Evolutionary conservation across 2,797 vertebrate genomes (phyloP), one percentile per base, ranked within the genome.

Genomic region (Myotis planiceps): DNA sequence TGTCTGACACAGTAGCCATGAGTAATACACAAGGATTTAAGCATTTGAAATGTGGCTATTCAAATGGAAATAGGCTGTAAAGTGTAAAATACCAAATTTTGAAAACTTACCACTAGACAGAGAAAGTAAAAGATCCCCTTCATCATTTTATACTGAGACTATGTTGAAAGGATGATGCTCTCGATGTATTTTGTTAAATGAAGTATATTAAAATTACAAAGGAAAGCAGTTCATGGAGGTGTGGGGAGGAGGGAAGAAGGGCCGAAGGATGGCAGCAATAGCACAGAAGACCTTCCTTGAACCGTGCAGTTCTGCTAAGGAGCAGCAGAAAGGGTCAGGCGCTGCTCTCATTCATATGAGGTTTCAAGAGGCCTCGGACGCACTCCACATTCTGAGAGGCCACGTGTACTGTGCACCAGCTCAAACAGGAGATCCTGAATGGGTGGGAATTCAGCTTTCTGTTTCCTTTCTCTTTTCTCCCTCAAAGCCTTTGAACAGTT

Each of bases 401-500:
- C 29, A 3, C 83, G 82, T 14, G 29, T 76, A 65, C 81, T 65
- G 68, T 25, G 60, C 78, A 63, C 92, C 34, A 32, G 78, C 89
- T 97, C 97, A 95, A 42, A 96, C 13, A 76, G 66, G 78, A 96
- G 95, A 92, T 58, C 79, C 12, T 0, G 2, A 97, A 95, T 85
- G 88, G 90, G n/a, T 60, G 85, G 95, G 97, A 89, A 97, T 74
- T 68, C 45, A 9, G 29, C 89, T 66, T 58, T 1, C 45, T 79
- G 15, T 68, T 86, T 74, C 42, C 72, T 49, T 92, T 82, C 94
- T 93, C 89, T 79, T 84, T 3, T 88, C 83, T 95, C 92, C 92
- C 71, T 76, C 53, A 92, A 39, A 18, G 82, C 45, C 93, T 98
- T 81, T 66, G 94, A 97, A 95, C 89, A 91, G 90, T 97, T 97